A percentile compares a stretch with the other conserved stretches of the same genome.
Evolutionary conservation across 2,113 vertebrate species (phyloP).

Genomic region (Oophaga pumilio): DNA sequence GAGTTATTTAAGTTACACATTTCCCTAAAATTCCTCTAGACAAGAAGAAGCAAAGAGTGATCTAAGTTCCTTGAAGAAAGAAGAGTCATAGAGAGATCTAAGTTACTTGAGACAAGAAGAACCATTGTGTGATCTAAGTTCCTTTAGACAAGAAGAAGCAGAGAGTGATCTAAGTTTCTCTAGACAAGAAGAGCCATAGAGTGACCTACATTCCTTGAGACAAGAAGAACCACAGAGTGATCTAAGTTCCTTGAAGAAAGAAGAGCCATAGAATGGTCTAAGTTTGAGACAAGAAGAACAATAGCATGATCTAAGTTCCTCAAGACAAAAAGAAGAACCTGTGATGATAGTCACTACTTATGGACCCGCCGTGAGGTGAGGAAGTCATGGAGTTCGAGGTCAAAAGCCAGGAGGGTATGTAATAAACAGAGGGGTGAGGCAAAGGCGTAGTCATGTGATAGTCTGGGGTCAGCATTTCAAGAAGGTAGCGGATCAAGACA

Average conservation of each 20-base stretch:
- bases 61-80: neutral
- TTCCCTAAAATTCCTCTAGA: neutral
- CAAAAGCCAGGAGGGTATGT: too few species aligned
- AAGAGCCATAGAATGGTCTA: too few species aligned
- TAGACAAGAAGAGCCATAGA: neutral
- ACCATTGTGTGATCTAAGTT: neutral
- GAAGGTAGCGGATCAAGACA: too few species aligned
- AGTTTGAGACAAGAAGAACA: too few species aligned
- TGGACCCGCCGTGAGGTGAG: too few species aligned
- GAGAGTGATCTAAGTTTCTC: neutral
- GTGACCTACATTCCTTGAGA: neutral
- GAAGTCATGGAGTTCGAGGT: too few species aligned
- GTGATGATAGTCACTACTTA: too few species aligned
- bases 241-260: neutral
- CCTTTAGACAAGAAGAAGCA: neutral
- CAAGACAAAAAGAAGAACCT: too few species aligned
- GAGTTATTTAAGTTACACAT: neutral
- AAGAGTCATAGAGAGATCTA: neutral
- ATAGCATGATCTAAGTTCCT: too few species aligned
- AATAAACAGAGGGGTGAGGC: too few species aligned
- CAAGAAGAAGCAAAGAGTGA: neutral
- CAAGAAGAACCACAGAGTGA: neutral
- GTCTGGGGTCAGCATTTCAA: too few species aligned
- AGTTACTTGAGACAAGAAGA: neutral
- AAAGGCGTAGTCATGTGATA: too few species aligned